Evolutionary conservation across 2,113 vertebrate genomes (phyloP).

Genomic region (Protomyctophum bolini): DNA sequence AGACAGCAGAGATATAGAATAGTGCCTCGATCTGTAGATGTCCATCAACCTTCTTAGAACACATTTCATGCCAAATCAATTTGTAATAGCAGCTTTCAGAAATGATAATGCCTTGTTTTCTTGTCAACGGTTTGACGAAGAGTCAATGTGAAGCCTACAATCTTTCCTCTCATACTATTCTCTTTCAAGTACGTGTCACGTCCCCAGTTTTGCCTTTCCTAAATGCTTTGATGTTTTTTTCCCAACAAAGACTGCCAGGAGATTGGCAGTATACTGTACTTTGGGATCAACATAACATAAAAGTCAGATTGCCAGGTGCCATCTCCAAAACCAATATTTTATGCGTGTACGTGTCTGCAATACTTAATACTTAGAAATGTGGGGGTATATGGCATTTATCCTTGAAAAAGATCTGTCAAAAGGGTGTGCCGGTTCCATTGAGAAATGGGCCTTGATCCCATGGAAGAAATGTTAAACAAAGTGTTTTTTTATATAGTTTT

Average conservation of each 20-base stretch:
- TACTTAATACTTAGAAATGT: no score
- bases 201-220: not conserved
- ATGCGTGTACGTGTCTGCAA: no score
- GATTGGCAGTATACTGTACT: not conserved
- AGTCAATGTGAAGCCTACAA: not conserved
- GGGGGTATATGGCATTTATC: no score
- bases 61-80: no score
- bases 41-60: no score
- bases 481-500: no score
- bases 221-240: constrained; percentile 3
- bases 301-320: not conserved
- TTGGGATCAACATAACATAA: not conserved
- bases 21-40: no score
- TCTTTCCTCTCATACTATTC: not conserved
- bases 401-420: no score
- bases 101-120: not conserved
- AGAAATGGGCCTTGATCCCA: no score
- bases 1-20: no score
- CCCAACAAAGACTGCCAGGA: not conserved
- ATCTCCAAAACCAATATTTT: no score
- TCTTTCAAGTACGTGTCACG: constrained; percentile 1
- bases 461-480: no score
- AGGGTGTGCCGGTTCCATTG: not conserved
- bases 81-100: not conserved
- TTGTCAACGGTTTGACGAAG: not conserved